These are phyloP conservation scores for Epicampocera succincta DNA, from an alignment of 2,888 invertebrate species.

Conservation along the genomic window DNA sequence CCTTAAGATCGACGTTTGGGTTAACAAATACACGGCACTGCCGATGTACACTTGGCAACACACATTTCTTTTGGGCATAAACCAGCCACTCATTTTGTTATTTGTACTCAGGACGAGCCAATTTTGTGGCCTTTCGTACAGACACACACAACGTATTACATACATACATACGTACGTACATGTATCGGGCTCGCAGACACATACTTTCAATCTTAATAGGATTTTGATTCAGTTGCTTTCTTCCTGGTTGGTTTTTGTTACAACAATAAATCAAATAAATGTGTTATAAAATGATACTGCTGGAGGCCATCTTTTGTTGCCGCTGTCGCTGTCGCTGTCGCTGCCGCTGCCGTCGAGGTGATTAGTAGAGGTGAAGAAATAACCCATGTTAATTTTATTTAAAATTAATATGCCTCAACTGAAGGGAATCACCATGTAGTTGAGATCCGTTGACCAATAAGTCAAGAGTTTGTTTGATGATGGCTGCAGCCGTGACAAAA, in stretches of 20 bases:
- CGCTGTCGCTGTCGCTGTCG: neutral
- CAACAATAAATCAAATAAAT: slow-evolving; percentile 61
- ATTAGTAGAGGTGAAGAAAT: slow-evolving; percentile 64
- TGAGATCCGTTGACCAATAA: slow-evolving; percentile 63
- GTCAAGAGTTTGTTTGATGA: slow-evolving; percentile 61
- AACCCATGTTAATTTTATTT: slow-evolving; percentile 60
- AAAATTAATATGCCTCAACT: slow-evolving; percentile 55
- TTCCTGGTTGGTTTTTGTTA: slow-evolving; percentile 22
- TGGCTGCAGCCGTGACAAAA: slow-evolving; percentile 4
- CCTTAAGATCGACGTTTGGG: slow-evolving; percentile 23
- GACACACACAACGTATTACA: too few species aligned
- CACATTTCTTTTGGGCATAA: neutral
- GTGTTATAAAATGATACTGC: slow-evolving; percentile 29
- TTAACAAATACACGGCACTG: slow-evolving; percentile 23
- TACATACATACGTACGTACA: too few species aligned
- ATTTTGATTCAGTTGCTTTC: slow-evolving; percentile 24
- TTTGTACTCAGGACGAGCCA: slow-evolving; percentile 15
- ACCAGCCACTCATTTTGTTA: neutral
- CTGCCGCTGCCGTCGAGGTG: slow-evolving; percentile 32
- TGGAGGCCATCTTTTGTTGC: neutral
- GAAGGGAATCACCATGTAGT: slow-evolving; percentile 35
- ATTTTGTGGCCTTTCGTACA: slow-evolving; percentile 24
- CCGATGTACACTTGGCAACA: neutral
- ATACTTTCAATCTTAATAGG: slow-evolving; percentile 5
- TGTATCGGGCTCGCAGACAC: too few species aligned